Percentiles rank a stretch among this genome's conserved stretches.
These are phyloP conservation scores for Phocides pigmalion DNA, from an alignment of 1,140 invertebrate species.

Conservation along the genomic window DNA sequence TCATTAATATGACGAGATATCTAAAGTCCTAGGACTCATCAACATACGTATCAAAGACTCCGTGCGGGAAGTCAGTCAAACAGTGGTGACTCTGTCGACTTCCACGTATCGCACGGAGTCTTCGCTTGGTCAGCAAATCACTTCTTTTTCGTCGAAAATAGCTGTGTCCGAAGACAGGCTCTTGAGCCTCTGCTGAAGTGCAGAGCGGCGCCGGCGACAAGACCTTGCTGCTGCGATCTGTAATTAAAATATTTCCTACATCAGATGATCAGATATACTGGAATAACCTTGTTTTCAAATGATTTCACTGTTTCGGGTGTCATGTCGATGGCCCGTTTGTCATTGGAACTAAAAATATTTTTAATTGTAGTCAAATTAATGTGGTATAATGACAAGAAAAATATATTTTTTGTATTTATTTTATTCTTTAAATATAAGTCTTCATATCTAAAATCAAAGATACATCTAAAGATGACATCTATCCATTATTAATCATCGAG, in stretches of 20 bases:
- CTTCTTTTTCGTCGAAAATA: slow-evolving; percentile 92
- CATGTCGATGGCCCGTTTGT: no score
- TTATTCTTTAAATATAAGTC: no score
- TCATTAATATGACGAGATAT: slow-evolving; percentile 5
- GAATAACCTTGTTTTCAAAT: no score
- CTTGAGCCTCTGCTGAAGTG: slow-evolving; percentile 90
- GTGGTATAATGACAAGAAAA: no score
- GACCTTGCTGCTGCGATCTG: slow-evolving; percentile 81
- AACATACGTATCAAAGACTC: slow-evolving; percentile 53
- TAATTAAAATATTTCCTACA: slow-evolving; percentile 38
- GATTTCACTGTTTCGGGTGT: no score
- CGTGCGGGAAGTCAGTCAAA: slow-evolving; percentile 86
- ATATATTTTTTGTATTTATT: no score
- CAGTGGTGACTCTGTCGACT: slow-evolving; percentile 94
- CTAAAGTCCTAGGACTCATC: slow-evolving; percentile 21
- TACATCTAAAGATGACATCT: no score
- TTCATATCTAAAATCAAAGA: no score
- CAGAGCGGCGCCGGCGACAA: slow-evolving; percentile 87
- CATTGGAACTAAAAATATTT: no score
- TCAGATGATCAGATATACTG: no score
- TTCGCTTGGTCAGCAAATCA: slow-evolving; percentile 96
- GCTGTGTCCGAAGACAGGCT: slow-evolving; percentile 91
- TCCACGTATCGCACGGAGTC: slow-evolving; percentile 96
- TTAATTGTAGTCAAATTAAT: no score
- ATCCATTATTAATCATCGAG: no score